A percentile compares a stretch with the other conserved stretches of the same genome.
Evolutionary conservation across 2,888 invertebrate species (phyloP).

Genomic region (Ormyrus labotus): DNA sequence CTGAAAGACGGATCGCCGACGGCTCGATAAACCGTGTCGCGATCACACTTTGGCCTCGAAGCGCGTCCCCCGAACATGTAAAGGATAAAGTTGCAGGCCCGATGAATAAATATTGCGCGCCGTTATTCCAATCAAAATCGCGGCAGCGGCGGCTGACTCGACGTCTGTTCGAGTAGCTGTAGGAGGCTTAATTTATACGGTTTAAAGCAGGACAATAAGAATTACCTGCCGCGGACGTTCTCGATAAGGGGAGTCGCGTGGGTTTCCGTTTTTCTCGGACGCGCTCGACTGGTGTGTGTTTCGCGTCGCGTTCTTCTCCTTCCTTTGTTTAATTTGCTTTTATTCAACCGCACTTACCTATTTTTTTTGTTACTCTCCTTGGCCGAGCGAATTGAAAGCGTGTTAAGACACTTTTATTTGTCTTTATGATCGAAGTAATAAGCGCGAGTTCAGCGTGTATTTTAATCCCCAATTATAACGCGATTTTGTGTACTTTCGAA

Average conservation of each 20-base stretch:
- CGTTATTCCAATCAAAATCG: conserved; percentile 31
- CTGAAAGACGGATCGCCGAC: conserved; percentile 60
- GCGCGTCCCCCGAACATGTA: conserved; percentile 13
- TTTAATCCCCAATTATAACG: no score
- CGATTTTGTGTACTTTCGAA: no score
- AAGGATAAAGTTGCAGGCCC: conserved; percentile 44
- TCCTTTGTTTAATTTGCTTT: no score
- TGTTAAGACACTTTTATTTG: no score
- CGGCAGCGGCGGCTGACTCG: neutral
- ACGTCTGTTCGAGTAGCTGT: neutral
- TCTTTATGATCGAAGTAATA: no score
- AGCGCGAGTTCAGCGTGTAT: no score
- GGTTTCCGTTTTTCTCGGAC: neutral
- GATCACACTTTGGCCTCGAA: conserved; percentile 59
- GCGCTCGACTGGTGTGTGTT: no score
- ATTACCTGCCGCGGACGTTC: neutral
- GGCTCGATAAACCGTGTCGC: conserved; percentile 60
- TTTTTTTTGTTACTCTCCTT: no score
- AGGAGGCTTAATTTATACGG: conserved; percentile 29
- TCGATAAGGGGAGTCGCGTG: conserved; percentile 12
- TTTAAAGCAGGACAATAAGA: conserved; percentile 33
- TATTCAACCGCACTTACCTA: no score
- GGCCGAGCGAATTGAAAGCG: no score
- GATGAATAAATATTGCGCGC: conserved; percentile 50
- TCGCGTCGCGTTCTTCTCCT: no score